Conservation (phyloP, 2,888 invertebrate genomes). For the Seira ritae region DNA sequence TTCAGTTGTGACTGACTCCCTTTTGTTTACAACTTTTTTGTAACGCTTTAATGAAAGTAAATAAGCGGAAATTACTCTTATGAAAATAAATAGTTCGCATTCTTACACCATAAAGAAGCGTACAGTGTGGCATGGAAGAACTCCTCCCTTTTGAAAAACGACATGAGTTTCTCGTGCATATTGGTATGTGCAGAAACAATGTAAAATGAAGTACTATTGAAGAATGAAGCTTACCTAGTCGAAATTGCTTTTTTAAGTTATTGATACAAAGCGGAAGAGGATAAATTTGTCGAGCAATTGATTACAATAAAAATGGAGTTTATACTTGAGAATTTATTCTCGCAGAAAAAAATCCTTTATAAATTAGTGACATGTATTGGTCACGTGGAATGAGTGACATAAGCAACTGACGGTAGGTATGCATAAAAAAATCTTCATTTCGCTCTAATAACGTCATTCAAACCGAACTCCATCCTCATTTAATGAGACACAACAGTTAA, state of each 20-base stretch:
- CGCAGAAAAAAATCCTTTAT: not conserved
- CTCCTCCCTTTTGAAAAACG: not conserved
- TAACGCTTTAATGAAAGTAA: slow-evolving; percentile 50
- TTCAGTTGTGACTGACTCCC: not conserved
- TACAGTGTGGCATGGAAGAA: not conserved
- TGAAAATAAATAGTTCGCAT: slow-evolving; percentile 13
- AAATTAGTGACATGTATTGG: not conserved
- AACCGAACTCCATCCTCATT: not conserved
- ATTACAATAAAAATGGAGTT: not conserved
- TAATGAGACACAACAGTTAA: slow-evolving; percentile 18
- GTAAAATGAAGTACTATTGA: too few relatives aligned
- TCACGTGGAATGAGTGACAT: not conserved
- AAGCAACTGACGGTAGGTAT: not conserved
- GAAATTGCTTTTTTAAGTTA: not conserved
- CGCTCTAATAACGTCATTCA: slow-evolving; percentile 18
- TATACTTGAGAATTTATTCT: not conserved
- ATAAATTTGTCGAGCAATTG: not conserved
- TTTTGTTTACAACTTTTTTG: slow-evolving; percentile 21
- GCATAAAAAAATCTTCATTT: not conserved
- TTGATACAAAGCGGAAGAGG: not conserved
- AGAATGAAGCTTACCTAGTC: not conserved
- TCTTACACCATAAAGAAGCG: not conserved
- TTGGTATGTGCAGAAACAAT: not conserved
- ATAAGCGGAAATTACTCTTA: slow-evolving; percentile 57
- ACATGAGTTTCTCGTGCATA: too few relatives aligned